Conservation (phyloP, 35 echinoderm and acorn worm species). For the Acanthaster planci region DNA sequence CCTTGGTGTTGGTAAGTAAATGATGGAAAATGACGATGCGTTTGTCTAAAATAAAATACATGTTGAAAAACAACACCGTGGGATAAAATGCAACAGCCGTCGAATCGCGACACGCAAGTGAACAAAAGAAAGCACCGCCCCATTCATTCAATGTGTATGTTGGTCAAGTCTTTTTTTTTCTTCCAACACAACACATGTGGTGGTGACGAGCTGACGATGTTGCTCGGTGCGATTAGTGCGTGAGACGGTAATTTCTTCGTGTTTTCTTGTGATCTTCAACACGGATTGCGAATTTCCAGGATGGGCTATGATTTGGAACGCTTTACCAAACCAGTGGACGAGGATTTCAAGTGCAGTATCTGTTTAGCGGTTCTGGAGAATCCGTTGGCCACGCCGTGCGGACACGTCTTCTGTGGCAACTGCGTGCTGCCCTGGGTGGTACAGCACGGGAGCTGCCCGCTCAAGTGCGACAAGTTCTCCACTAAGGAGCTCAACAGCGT, state of each 20-base stretch:
- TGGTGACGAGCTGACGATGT: neutral
- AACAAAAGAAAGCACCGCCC: conserved; percentile 30
- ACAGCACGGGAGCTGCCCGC: conserved; percentile 85
- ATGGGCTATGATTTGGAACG: conserved; percentile 99
- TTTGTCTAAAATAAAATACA: no score
- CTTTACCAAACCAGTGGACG: conserved; percentile 80
- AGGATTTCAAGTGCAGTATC: conserved; percentile 97
- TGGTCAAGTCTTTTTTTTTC: neutral
- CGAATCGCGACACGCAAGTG: conserved; percentile 6
- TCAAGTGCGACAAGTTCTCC: conserved; percentile 96
- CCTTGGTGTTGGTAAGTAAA: no score
- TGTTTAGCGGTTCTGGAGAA: conserved; percentile 93
- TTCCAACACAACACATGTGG: conserved; percentile 21
- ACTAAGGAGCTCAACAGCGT: conserved; percentile 96
- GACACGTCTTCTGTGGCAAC: conserved; percentile 95
- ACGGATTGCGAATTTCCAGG: conserved; percentile 13
- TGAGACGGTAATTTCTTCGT: neutral
- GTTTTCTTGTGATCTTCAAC: neutral
- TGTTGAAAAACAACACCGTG: no score
- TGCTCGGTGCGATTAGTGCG: neutral
- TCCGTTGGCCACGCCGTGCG: conserved; percentile 96
- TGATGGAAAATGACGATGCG: no score
- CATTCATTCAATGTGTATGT: conserved; percentile 22
- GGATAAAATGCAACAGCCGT: neutral
- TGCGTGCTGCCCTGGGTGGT: conserved; percentile 95